Evolutionary conservation across 2,797 vertebrate species (phyloP), one percentile per base, ranked within the genome.

Genomic region (Hippoglossus hippoglossus): DNA sequence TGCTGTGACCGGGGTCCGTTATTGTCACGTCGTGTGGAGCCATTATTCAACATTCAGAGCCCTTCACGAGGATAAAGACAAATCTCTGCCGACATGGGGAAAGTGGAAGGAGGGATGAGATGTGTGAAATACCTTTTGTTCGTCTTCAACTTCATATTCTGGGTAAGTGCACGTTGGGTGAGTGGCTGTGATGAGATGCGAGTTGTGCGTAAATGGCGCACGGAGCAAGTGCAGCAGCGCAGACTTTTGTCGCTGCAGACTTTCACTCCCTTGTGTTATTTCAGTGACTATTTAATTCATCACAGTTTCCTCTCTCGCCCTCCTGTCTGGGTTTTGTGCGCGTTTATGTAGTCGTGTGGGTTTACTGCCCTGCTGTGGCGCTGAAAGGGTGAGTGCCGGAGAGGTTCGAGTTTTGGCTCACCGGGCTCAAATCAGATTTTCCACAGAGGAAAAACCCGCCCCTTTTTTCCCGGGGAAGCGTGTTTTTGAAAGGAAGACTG

Each of bases 81-180:
- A 49, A 25, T 12, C 6, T 13, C 61, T 6, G 57, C 56, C 62
- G 71, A 79, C 18, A 98, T 98, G 97, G 96, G 96, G 81, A 95
- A 95, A 84, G 95, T 95, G 77, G 95, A 94, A 92, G 95, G 95
- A 77, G 95, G 94, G 79, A 96, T 98, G 96, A 96, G 95, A 80
- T 98, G 96, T 65, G 91, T 97, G 71, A 99, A 98, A 90, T 97
- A 96, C 84, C 95, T 98, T 83, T 93, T 99, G 71, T 97, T 97
- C 86, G 91, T 96, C 59, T 98, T 98, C 95, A 99, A 98, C 94
- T 96, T 97, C 84, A 95, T 95, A 63, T 98, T 98, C 93, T 98
- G 97, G 97, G 97, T 99, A 92, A 98, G 97, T 94, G 74, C 47
- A 12, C 19, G 62, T 71, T 60, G 22, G 22, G 22, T 22, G 2